Percentiles rank a stretch among this genome's conserved stretches.
Evolutionary conservation across 2,113 vertebrate genomes (phyloP).

Genomic region (Serilophus lunatus): DNA sequence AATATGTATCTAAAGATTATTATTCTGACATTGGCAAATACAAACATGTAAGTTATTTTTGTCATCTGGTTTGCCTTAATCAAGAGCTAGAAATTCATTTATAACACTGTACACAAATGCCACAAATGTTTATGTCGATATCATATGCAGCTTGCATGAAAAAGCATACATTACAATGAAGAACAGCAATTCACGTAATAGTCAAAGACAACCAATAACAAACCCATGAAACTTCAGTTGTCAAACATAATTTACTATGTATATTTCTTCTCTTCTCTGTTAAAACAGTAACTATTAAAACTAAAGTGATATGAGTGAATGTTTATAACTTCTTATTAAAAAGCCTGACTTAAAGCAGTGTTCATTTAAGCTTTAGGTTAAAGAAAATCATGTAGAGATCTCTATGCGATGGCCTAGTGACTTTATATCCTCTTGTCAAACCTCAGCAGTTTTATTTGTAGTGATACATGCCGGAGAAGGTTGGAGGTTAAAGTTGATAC

Average conservation of each 20-base stretch:
- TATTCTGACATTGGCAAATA: slow-evolving; percentile 36
- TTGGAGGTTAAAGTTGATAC: slow-evolving; percentile 93
- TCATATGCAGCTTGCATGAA: slow-evolving; percentile 76
- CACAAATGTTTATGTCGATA: slow-evolving; percentile 71
- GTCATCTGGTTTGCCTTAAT: slow-evolving; percentile 88
- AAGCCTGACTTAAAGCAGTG: slow-evolving; percentile 63
- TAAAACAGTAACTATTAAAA: slow-evolving; percentile 90
- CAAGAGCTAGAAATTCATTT: slow-evolving; percentile 83
- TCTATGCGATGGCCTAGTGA: slow-evolving; percentile 77
- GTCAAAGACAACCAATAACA: slow-evolving; percentile 92
- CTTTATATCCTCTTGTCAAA: slow-evolving; percentile 82
- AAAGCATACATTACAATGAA: slow-evolving; percentile 83
- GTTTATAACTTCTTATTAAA: slow-evolving; percentile 82
- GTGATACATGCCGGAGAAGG: slow-evolving; percentile 86
- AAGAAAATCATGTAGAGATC: slow-evolving; percentile 77
- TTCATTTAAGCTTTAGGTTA: slow-evolving; percentile 70
- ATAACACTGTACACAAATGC: slow-evolving; percentile 72
- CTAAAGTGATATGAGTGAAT: slow-evolving; percentile 77
- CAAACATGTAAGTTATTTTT: slow-evolving; percentile 56
- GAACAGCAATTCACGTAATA: slow-evolving; percentile 90
- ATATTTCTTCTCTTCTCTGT: slow-evolving; percentile 76
- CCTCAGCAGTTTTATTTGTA: slow-evolving; percentile 81
- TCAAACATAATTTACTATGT: slow-evolving; percentile 98
- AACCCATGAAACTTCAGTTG: slow-evolving; percentile 91
- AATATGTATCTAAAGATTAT: not conserved